Evolutionary conservation across 2,888 invertebrate species (phyloP).

Genomic region (Aphidius colemani): DNA sequence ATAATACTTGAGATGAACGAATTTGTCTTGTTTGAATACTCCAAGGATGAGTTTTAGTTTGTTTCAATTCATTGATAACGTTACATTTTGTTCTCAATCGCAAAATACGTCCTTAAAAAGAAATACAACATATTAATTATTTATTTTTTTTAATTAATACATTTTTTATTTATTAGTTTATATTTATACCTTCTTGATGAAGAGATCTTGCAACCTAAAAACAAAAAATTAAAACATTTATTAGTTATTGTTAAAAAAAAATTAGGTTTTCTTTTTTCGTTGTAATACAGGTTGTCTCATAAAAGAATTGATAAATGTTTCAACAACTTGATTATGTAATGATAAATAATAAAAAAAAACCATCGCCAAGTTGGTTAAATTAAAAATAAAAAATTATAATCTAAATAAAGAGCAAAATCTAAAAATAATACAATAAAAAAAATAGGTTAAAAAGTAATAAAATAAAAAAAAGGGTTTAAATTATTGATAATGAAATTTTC

Average conservation of each 20-base stretch:
- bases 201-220: conserved; percentile 50
- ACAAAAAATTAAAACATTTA: conserved; percentile 12
- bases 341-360: neutral
- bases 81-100: conserved; percentile 45
- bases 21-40: conserved; percentile 48
- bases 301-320: neutral
- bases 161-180: conserved; percentile 15
- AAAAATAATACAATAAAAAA: neutral
- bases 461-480: neutral
- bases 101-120: conserved; percentile 48
- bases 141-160: conserved; percentile 15
- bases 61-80: conserved; percentile 38
- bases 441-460: neutral
- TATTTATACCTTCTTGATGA: conserved; percentile 44
- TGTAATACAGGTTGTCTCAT: too few relatives aligned
- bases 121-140: conserved; percentile 6
- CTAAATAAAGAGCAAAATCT: neutral
- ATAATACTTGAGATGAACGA: conserved; percentile 50
- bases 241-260: conserved; percentile 28
- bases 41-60: conserved; percentile 43
- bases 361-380: neutral
- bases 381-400: neutral
- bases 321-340: neutral
- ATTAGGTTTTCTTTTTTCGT: neutral
- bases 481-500: conserved; percentile 15